Evolutionary conservation across 2,113 vertebrate genomes (phyloP).

Genomic region (Ailuropoda melanoleuca): DNA sequence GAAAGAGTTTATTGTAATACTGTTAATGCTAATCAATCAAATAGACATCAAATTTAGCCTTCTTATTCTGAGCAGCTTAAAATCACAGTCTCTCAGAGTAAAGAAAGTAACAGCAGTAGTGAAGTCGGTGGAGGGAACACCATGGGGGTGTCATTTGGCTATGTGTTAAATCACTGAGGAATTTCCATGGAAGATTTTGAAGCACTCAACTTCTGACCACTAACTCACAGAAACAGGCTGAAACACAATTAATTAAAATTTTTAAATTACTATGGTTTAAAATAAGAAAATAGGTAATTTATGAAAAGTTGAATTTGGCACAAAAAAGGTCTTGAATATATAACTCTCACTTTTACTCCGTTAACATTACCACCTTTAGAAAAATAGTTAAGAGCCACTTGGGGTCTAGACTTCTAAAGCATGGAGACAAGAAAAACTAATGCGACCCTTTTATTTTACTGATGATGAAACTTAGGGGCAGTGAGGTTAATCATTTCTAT

Average conservation of each 20-base stretch:
- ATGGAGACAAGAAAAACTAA: background rate
- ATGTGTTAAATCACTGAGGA: background rate
- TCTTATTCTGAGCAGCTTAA: background rate
- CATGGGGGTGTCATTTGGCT: background rate
- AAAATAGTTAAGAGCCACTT: background rate
- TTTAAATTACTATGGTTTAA: background rate
- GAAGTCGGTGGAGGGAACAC: background rate
- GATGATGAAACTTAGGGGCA: background rate
- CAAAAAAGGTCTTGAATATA: background rate
- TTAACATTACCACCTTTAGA: background rate
- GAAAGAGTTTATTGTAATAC: background rate
- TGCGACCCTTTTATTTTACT: slow-evolving; percentile 1
- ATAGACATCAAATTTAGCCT: background rate
- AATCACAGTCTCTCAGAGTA: background rate
- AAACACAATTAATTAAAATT: background rate
- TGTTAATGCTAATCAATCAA: slow-evolving; percentile 33
- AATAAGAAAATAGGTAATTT: background rate
- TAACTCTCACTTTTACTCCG: background rate
- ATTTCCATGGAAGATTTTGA: background rate
- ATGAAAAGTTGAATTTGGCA: background rate
- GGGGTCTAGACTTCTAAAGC: background rate
- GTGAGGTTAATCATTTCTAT: slow-evolving; percentile 36
- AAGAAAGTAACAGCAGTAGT: background rate
- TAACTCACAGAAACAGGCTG: background rate
- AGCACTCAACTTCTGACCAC: background rate